Evolutionary conservation across 2,888 invertebrate genomes (phyloP), one percentile per base, ranked within the genome.

Genomic region (Andricus quercusramuli): DNA sequence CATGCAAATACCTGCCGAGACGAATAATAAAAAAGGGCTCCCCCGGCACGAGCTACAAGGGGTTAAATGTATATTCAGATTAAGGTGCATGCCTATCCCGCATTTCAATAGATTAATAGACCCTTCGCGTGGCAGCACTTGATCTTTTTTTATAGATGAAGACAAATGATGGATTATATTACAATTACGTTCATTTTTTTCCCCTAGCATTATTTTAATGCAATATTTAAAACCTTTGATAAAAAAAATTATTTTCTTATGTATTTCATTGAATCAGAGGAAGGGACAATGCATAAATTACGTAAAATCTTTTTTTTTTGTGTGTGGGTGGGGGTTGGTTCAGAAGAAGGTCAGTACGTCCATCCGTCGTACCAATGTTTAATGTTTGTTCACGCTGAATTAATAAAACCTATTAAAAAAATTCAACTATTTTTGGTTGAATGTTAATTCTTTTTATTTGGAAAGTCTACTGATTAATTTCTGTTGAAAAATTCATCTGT

Each of bases 21-120:
- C 87, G 89, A 88, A 88, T 90, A 88, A 90, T 74, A 56, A 89
- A 90, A 89, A 85, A 84, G 87, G 89, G 89, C 86, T 84, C 80
- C 80, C 79, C 65, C 79, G 79, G 65, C 79, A 83, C 82, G 86
- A 86, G 83, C 77, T 80, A 82, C 64, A 88, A 90, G 89, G 90
- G 91, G 91, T 90, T 88, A 84, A 74, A 83, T 82, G 78, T 88
- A 84, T 90, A 92, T 92, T 92, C 91, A 92, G 91, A 92, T 92
- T 89, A 91, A 88, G 87, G 86, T 83, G 84, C 82, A 78, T 80
- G 78, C 78, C 77, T 80, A 77, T 44, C 80, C 51, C 80, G 85
- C 83, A 84, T 84, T 86, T 86, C 80, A 86, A 86, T 85, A 85
- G 84, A 81, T 78, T 78, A 80, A 76, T 79, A 83, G 86, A 78